These are phyloP conservation scores for Lytechinus pictus DNA, from an alignment of 35 echinoderm and acorn worm genomes.

Conservation along the genomic window DNA sequence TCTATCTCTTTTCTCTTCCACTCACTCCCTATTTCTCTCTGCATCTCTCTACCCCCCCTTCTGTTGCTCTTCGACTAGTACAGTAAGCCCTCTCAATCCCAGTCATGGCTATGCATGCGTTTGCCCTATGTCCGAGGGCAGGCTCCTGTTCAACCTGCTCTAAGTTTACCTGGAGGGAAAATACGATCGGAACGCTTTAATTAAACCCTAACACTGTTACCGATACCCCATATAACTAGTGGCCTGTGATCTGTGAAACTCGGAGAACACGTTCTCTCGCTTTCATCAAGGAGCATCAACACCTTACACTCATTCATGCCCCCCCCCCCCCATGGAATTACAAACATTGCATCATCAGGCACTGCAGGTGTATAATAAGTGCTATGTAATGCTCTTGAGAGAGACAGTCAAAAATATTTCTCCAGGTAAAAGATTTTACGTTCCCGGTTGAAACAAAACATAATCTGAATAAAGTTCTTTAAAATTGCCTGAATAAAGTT, in stretches of 20 bases:
- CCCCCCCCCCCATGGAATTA: no score
- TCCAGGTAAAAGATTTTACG: no score
- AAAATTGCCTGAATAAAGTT: no score
- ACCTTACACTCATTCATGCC: neutral
- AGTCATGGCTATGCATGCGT: neutral
- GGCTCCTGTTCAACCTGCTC: neutral
- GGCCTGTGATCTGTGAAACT: neutral
- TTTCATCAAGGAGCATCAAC: neutral
- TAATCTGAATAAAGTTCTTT: no score
- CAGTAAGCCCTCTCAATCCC: neutral
- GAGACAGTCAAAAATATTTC: no score
- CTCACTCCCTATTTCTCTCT: neutral
- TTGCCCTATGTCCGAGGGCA: neutral
- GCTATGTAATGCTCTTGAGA: no score
- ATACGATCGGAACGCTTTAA: conserved; percentile 7
- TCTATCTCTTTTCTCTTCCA: neutral
- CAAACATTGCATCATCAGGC: no score
- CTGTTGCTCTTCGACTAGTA: neutral
- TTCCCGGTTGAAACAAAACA: no score
- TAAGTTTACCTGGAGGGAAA: neutral
- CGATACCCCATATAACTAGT: conserved; percentile 15
- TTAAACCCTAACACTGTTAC: conserved; percentile 26
- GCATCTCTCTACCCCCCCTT: neutral
- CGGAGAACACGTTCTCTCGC: neutral
- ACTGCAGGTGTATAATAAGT: no score